Conservation (phyloP, 2,113 vertebrate genomes). For the Pollimyrus isidori region DNA sequence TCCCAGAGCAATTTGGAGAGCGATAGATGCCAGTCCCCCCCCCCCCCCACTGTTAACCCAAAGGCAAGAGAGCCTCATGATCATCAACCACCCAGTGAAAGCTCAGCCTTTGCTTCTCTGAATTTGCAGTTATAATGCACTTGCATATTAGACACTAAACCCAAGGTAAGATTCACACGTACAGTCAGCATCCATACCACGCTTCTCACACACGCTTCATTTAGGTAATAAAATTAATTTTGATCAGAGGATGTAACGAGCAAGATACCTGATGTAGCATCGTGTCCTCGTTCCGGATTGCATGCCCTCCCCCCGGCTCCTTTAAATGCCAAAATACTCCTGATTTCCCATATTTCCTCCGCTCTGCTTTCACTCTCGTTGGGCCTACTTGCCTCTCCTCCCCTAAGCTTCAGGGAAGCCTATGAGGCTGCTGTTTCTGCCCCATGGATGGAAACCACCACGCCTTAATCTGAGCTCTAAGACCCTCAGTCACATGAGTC, state of each 20-base stretch:
- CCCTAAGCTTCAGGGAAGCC: not conserved
- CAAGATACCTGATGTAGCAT: conserved; percentile 19
- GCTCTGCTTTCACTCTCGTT: not conserved
- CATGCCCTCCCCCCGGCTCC: not conserved
- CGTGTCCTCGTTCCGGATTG: not conserved
- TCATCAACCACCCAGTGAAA: not conserved
- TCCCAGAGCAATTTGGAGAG: not conserved
- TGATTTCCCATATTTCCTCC: not conserved
- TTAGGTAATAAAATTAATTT: not conserved
- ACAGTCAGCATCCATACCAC: not conserved
- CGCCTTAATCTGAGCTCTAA: conserved; percentile 18
- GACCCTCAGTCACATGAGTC: conserved; percentile 30
- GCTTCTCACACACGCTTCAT: not conserved
- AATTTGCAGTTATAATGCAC: not conserved
- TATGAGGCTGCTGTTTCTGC: not conserved
- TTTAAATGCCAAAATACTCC: not conserved
- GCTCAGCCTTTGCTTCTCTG: not conserved
- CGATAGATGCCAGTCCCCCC: not conserved
- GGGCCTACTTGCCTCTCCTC: not conserved
- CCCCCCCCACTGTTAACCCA: not conserved
- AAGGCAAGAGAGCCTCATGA: not conserved
- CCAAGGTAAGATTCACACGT: not conserved
- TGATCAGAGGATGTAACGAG: not conserved
- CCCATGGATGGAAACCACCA: conserved; percentile 3
- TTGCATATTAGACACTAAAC: not conserved